phyloP scores from a whole-genome alignment of 1,140 invertebrate genomes.

The Yoshiicerus persimilis region DNA sequence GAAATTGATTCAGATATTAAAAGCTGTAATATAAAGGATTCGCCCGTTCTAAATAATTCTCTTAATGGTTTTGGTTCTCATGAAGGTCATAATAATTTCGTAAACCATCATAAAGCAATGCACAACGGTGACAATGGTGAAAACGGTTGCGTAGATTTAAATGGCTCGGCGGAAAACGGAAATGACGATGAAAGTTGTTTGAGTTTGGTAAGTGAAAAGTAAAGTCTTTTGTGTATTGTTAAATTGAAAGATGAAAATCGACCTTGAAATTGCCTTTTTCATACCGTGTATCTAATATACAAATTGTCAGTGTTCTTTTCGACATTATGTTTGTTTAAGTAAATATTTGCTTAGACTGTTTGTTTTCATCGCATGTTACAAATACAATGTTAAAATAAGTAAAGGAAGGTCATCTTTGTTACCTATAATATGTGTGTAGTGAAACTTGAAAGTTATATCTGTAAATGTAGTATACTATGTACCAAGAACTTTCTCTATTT shows the following conservation, averaged over 20 bases:
- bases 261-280: background rate
- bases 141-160: background rate
- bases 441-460: background rate
- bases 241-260: too few species aligned
- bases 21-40: background rate
- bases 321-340: background rate
- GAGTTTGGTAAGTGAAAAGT: background rate
- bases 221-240: background rate
- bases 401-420: background rate
- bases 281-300: background rate
- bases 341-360: background rate
- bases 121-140: background rate
- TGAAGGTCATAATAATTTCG: background rate
- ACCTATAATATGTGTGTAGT: background rate
- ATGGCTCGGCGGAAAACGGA: background rate
- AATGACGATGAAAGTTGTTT: background rate
- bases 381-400: background rate
- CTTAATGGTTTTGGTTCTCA: background rate
- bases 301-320: background rate
- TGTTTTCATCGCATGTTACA: background rate
- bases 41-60: background rate
- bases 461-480: background rate
- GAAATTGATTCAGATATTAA: conserved; percentile 45
- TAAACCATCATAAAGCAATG: background rate
- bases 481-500: background rate